Evolutionary conservation across 2,888 invertebrate species (phyloP).

Genomic region (Melolontha melolontha): DNA sequence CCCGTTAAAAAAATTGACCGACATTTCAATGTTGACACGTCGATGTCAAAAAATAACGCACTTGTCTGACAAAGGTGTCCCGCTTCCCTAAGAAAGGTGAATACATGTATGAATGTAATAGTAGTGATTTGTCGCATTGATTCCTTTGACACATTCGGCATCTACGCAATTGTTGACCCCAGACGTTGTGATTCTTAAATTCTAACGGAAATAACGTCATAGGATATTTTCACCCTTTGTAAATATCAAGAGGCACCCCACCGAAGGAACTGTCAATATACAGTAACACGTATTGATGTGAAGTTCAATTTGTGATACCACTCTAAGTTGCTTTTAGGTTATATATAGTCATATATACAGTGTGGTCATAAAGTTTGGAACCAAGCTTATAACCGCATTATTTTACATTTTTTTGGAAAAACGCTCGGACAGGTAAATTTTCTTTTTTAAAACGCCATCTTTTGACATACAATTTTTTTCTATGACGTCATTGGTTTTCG

Average conservation of each 20-base stretch:
- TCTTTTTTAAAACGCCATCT: no score
- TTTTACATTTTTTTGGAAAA: no score
- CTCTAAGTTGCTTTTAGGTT: conserved; percentile 8
- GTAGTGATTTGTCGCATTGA: conserved; percentile 12
- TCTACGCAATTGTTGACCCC: conserved; percentile 2
- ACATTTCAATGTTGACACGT: conserved; percentile 13
- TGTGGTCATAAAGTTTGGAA: no score
- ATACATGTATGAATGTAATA: not conserved
- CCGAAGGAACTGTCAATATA: conserved; percentile 25
- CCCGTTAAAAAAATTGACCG: no score
- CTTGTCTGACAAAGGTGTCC: conserved; percentile 17
- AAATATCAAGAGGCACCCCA: conserved; percentile 22
- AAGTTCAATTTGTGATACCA: not conserved
- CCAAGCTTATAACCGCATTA: no score
- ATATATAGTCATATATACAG: no score
- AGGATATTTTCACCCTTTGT: conserved; percentile 27
- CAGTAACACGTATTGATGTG: conserved; percentile 16
- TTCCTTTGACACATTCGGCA: conserved; percentile 13
- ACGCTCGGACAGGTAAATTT: no score
- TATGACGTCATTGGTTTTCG: no score
- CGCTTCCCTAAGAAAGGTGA: not conserved
- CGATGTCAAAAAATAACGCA: conserved; percentile 9
- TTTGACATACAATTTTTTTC: no score
- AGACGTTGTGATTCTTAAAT: conserved; percentile 12
- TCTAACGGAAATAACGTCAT: conserved; percentile 21